Evolutionary conservation across 2,888 invertebrate genomes (phyloP), one percentile per base, ranked within the genome.

Genomic region (Seira sanloemensis): DNA sequence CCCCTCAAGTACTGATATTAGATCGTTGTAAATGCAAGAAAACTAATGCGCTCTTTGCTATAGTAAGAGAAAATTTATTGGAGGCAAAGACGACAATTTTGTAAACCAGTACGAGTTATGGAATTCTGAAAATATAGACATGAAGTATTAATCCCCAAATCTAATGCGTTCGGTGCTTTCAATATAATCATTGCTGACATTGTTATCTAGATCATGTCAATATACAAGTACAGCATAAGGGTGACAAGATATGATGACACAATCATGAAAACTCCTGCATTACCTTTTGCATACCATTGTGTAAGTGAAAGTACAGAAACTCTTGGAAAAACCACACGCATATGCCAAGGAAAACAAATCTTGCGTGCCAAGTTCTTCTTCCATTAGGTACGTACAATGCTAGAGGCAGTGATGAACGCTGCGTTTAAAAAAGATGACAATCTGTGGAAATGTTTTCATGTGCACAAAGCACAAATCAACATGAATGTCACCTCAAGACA

Each of bases 321-420:
- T 72, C 66, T 65, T 25, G 25, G 58, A 75, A 75, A 65, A 19
- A 75, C 65, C 37, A 19, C 68, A 46, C 27, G 37, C 25, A 68
- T 19, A 46, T 21, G 66, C 4, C 19, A 71, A 16, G 18, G 26
- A 37, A 46, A 26, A 46, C 37, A 26, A 1, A 71, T 26, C 18
- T n/a, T 18, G 37, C 37, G 19, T 37, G 71, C 23, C 25, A 58
- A 58, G 19, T 5, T 74, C 54, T 75, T 75, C n/a, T n/a, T n/a
- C n/a, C n/a, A n/a, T n/a, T n/a, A n/a, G 65, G 65, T 37, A 75
- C 65, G 37, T 19, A 26, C n/a, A 7, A 50, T 1, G 16, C 16
- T 12, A 50, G 16, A 18, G 50, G 50, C 37, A 37, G 50, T 12
- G 16, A 50, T 7, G 2, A 12, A 50, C 16, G 16, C 12, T 37